These are phyloP conservation scores for Hemiprocne comata DNA, from an alignment of 2,113 vertebrate genomes.

Conservation along the genomic window DNA sequence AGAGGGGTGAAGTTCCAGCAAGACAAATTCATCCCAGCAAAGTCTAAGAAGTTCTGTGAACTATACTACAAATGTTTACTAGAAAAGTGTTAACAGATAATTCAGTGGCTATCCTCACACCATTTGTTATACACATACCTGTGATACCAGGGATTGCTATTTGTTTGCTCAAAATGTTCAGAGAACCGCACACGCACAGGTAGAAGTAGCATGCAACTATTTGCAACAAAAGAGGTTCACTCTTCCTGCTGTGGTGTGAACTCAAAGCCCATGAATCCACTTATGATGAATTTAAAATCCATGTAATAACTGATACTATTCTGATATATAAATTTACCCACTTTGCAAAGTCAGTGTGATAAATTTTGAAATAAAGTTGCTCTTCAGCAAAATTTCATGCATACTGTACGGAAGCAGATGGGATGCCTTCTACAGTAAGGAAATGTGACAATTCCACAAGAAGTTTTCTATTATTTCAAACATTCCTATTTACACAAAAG, in stretches of 20 bases:
- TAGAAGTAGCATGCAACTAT: not conserved
- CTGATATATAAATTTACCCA: not conserved
- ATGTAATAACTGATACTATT: not conserved
- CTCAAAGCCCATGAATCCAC: not conserved
- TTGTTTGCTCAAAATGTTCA: not conserved
- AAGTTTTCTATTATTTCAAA: not conserved
- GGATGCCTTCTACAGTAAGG: not conserved
- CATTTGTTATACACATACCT: not conserved
- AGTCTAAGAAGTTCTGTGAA: not conserved
- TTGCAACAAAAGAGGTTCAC: not conserved
- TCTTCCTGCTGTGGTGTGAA: not conserved
- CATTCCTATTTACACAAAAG: not conserved
- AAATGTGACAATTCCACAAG: not conserved
- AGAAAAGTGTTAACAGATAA: not conserved
- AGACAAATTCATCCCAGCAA: not conserved
- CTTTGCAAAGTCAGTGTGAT: not conserved
- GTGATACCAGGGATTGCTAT: not conserved
- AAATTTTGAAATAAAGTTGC: not conserved
- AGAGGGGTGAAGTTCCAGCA: not conserved
- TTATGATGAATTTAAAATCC: not conserved
- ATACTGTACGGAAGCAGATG: not conserved
- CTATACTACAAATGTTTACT: not conserved
- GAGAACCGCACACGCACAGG: not conserved
- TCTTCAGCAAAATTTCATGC: not conserved
- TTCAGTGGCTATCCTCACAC: not conserved